These are phyloP conservation scores for Epizoanthus rinbou DNA, from an alignment of 92 coral and sea anemone species.

Conservation along the genomic window DNA sequence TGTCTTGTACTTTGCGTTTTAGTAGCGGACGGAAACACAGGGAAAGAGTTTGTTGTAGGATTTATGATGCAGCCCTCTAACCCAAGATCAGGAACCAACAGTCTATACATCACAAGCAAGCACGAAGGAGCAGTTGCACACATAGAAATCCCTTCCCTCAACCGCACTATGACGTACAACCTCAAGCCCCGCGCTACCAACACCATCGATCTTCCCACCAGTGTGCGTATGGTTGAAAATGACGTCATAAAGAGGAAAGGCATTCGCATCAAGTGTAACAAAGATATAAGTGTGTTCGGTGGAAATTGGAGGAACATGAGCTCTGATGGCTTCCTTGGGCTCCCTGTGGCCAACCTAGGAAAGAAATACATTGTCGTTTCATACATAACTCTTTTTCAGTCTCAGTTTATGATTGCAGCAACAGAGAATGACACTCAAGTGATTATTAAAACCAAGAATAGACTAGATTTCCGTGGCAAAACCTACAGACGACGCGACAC, in stretches of 20 bases:
- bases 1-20: background rate
- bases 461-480: conserved; percentile 30
- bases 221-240: conserved; percentile 54
- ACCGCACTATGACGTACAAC: conserved; percentile 11
- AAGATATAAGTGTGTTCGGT: conserved; percentile 64
- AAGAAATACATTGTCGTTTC: conserved; percentile 66
- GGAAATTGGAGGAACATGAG: conserved; percentile 57
- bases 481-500: conserved; percentile 9
- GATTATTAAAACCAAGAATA: conserved; percentile 22
- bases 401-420: conserved; percentile 57
- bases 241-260: conserved; percentile 54
- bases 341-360: conserved; percentile 69
- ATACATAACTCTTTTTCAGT: conserved; percentile 29
- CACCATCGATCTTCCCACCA: conserved; percentile 51
- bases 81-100: conserved; percentile 28
- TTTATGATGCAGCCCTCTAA: conserved; percentile 10
- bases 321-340: conserved; percentile 75
- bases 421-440: conserved; percentile 48
- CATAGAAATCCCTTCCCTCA: conserved; percentile 47
- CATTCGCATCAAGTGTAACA: conserved; percentile 56
- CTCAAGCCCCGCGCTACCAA: conserved; percentile 52
- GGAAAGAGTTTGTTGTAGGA: conserved; percentile 22
- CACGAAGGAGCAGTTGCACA: conserved; percentile 17
- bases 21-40: background rate
- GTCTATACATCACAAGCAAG: conserved; percentile 45